Base-by-base conservation (phyloP, 2,113 vertebrate species). In the Peromyscus leucopus region DNA sequence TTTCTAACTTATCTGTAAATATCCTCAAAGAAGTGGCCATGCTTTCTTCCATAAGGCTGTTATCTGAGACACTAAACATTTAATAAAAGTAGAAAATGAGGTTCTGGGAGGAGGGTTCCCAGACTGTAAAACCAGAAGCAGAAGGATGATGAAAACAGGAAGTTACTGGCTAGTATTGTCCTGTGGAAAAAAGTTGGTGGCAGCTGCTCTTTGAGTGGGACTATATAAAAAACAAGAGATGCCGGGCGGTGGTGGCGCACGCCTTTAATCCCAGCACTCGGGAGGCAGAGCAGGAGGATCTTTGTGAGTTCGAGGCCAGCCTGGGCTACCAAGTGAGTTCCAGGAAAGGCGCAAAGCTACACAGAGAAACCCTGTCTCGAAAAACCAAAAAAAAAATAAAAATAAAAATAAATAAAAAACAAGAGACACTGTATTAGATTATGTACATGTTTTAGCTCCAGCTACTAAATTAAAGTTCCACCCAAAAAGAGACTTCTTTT, bases 71-170 rank as follows among this genome's bases (percentile, higher is more conserved):
- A 84, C 59, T 63, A 63, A 33, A 61, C 48, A 48, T 57, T 82
- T 71, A 46, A 71, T 86, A 63, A 7, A 36, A 4, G 17, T 46
- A n/a, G 65, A n/a, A 39, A 72, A 55, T 0, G 24, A 78, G n/a
- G 17, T 46, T 19, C 2, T 39, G 4, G 10, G 21, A 61, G 13
- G 16, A 24, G 33, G 0, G 3, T 33, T 9, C 28, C 26, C 3
- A 2, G 46, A 31, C 24, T 5, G 33, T 80, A 51, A 80, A 63
- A 17, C 5, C 5, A 10, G 76, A 24, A 1, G 63, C 75, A 65
- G 63, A 22, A 46, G 42, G 42, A 42, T 16, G 36, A 69, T 51
- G 28, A 48, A 36, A 71, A 46, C 46, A 39, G 79, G 39, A 33
- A 28, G 51, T 4, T 26, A 5, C 75, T 48, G 24, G 48, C 42